A percentile compares a stretch with the other conserved stretches of the same genome.
Evolutionary conservation across 1,140 invertebrate species (phyloP).

Genomic region (Trichonephila clavipes): DNA sequence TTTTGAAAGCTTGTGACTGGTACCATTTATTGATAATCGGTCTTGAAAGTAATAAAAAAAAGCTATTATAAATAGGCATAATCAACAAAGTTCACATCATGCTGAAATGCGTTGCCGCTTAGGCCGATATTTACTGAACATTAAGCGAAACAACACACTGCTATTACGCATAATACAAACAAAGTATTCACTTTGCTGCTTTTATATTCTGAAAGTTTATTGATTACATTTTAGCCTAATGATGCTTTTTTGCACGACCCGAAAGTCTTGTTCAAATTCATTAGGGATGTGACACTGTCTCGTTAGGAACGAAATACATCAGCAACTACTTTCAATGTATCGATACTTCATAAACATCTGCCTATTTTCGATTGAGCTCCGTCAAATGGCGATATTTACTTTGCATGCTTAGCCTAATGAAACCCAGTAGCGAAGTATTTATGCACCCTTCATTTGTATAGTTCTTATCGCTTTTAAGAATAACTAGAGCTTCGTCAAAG

Average conservation of each 20-base stretch:
- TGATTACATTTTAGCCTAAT: conserved; percentile 64
- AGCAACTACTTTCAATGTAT: conserved; percentile 45
- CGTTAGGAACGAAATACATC: conserved; percentile 46
- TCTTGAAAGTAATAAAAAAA: conserved; percentile 1
- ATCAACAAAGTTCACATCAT: conserved; percentile 31
- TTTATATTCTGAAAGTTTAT: conserved; percentile 54
- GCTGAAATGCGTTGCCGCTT: conserved; percentile 17
- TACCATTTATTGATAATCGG: conserved; percentile 39
- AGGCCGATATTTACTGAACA: conserved; percentile 40
- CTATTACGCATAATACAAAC: conserved; percentile 48
- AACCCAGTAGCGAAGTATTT: not conserved
- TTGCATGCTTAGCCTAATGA: conserved; percentile 4
- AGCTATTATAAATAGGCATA: conserved; percentile 43
- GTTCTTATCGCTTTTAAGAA: conserved; percentile 17
- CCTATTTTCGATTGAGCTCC: conserved; percentile 8
- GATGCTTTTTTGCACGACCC: conserved; percentile 63
- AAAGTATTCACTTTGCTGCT: conserved; percentile 26
- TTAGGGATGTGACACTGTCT: conserved; percentile 66
- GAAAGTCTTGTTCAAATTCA: conserved; percentile 55
- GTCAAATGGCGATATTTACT: not conserved
- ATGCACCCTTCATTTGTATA: conserved; percentile 27
- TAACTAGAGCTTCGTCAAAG: conserved; percentile 11
- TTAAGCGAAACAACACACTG: conserved; percentile 51
- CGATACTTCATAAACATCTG: conserved; percentile 61
- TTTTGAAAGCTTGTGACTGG: conserved; percentile 39